A percentile compares a stretch with the other conserved stretches of the same genome.
Evolutionary conservation across 2,797 vertebrate species (phyloP).

Genomic region (Callimico goeldii): DNA sequence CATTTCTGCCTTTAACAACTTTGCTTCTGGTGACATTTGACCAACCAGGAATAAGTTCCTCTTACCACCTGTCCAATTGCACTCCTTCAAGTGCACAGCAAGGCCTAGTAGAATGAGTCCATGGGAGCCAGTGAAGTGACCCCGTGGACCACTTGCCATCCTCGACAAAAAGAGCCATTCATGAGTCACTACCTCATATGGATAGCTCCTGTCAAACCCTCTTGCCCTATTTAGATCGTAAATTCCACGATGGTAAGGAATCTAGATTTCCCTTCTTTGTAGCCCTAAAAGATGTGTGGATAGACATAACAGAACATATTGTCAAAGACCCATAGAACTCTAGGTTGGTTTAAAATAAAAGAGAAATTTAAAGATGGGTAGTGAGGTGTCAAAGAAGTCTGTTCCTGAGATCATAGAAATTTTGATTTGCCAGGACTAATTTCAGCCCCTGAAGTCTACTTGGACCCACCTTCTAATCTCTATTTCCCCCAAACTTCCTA

Average conservation of each 20-base stretch:
- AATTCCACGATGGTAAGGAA: not conserved
- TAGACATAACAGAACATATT: not conserved
- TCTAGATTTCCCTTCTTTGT: not conserved
- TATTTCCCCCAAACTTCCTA: not conserved
- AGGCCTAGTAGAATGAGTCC: not conserved
- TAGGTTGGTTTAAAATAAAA: not conserved
- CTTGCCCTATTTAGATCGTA: not conserved
- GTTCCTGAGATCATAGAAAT: not conserved
- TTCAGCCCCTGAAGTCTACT: not conserved
- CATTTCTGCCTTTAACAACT: not conserved
- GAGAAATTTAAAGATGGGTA: not conserved
- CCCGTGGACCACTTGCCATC: not conserved
- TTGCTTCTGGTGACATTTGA: not conserved
- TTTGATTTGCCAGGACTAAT: conserved; percentile 27
- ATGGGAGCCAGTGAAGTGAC: not conserved
- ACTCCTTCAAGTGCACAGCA: not conserved
- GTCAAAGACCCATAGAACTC: not conserved
- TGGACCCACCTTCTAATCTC: not conserved
- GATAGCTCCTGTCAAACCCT: not conserved
- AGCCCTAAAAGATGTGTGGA: not conserved
- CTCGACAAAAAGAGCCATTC: not conserved
- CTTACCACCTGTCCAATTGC: not conserved
- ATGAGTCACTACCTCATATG: not conserved
- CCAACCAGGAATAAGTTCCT: not conserved
- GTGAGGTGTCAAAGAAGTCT: not conserved